Conservation (phyloP, 2,888 invertebrate species). For the Chouioia cunea region DNA sequence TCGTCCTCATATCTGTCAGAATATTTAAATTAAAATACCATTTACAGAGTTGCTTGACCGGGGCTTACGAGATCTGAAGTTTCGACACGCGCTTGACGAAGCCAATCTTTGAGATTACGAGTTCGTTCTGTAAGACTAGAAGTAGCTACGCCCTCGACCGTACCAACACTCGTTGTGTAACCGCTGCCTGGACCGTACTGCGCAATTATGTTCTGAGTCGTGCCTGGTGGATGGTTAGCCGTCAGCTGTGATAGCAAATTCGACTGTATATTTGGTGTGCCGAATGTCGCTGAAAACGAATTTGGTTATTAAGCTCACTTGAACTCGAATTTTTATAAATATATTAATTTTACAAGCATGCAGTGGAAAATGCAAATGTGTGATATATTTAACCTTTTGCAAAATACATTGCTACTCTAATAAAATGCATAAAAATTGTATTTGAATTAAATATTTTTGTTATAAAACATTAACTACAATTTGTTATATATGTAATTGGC, state of each 20-base stretch:
- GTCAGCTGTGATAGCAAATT: slow-evolving; percentile 65
- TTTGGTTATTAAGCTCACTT: background rate
- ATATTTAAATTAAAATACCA: background rate
- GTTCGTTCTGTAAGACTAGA: slow-evolving; percentile 77
- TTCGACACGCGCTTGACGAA: slow-evolving; percentile 71
- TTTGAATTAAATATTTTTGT: no score
- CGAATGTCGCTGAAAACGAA: slow-evolving; percentile 57
- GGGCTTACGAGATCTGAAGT: slow-evolving; percentile 63
- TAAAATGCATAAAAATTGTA: no score
- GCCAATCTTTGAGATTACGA: slow-evolving; percentile 76
- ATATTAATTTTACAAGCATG: background rate
- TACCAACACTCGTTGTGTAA: slow-evolving; percentile 66
- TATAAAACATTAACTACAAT: no score
- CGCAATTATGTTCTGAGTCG: slow-evolving; percentile 66
- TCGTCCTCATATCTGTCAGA: no score
- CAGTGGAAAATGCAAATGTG: no score
- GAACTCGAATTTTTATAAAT: background rate
- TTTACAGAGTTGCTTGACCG: slow-evolving; percentile 65
- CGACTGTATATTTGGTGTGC: slow-evolving; percentile 65
- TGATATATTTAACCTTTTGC: no score
- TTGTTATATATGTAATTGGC: no score
- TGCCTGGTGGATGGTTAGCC: slow-evolving; percentile 59
- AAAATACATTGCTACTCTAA: no score
- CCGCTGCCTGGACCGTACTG: slow-evolving; percentile 66
- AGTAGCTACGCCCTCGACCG: slow-evolving; percentile 72